Evolutionary conservation across 2,888 invertebrate genomes (phyloP).

Genomic region (Quadroppia sp.): DNA sequence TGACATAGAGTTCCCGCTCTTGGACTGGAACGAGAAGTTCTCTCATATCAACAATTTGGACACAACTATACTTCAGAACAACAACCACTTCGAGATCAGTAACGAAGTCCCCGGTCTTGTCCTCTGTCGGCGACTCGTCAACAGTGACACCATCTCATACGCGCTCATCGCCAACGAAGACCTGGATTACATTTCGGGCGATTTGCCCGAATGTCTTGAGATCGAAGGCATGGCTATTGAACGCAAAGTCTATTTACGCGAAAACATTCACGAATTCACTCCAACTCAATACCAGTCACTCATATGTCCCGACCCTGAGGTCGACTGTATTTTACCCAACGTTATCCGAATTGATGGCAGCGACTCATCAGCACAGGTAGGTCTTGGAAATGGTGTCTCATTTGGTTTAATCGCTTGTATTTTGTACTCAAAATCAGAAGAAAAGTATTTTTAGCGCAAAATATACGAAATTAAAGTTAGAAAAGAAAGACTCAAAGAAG

Average conservation of each 20-base stretch:
- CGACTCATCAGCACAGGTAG: neutral
- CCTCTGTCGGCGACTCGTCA: constrained; percentile 28
- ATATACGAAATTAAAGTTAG: neutral
- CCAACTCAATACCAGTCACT: neutral
- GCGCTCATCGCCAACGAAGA: constrained; percentile 28
- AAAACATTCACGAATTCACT: constrained; percentile 23
- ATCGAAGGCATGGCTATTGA: constrained; percentile 22
- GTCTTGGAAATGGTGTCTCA: neutral
- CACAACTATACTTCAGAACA: neutral
- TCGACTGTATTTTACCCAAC: neutral
- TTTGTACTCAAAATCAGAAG: neutral
- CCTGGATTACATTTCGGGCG: constrained; percentile 8
- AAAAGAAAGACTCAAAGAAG: constrained; percentile 10
- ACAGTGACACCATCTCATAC: constrained; percentile 29
- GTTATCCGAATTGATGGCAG: neutral
- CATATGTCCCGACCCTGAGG: constrained; percentile 6
- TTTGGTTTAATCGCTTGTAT: neutral
- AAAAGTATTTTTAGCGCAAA: constrained; percentile 21
- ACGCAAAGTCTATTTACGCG: constrained; percentile 27
- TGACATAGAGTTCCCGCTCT: constrained; percentile 20
- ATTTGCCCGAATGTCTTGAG: constrained; percentile 30
- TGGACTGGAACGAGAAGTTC: constrained; percentile 37
- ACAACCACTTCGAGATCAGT: constrained; percentile 39
- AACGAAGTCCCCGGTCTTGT: constrained; percentile 39
- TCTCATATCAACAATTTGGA: constrained; percentile 31